Conservation (phyloP, 2,797 vertebrate species). For the Sebastes kiyomatsui region DNA sequence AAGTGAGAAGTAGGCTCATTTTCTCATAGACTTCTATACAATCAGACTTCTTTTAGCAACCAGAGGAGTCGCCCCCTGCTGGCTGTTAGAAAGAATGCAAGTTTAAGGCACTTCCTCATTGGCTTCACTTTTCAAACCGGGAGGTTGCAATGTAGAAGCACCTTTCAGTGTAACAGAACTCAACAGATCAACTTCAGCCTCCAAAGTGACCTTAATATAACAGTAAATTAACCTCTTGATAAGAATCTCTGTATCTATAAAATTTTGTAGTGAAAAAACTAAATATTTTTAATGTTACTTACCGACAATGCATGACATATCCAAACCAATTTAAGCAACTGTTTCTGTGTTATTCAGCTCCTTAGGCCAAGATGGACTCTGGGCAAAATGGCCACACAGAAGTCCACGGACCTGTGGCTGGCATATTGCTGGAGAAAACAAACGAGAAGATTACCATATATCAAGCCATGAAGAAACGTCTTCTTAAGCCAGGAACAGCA, state of each 20-base stretch:
- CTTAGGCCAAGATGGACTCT: constrained; percentile 61
- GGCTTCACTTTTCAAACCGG: too few relatives aligned
- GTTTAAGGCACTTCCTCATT: too few relatives aligned
- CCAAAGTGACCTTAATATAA: neutral
- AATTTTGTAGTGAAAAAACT: neutral
- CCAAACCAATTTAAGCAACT: neutral
- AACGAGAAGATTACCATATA: constrained; percentile 91
- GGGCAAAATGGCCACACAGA: constrained; percentile 63
- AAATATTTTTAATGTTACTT: neutral
- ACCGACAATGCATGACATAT: neutral
- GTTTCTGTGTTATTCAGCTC: constrained; percentile 35
- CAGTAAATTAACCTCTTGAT: neutral
- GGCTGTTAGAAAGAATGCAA: too few relatives aligned
- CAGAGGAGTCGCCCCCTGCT: too few relatives aligned
- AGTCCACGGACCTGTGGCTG: constrained; percentile 87
- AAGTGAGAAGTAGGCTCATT: too few relatives aligned
- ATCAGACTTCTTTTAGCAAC: too few relatives aligned
- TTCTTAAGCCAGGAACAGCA: constrained; percentile 89
- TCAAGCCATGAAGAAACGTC: constrained; percentile 92
- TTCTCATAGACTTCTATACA: too few relatives aligned
- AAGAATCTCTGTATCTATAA: neutral
- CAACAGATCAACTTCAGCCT: neutral
- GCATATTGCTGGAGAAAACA: constrained; percentile 87
- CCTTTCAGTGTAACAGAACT: neutral
- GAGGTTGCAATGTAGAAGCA: neutral